phyloP scores from a whole-genome alignment of 2,113 vertebrate genomes.

The Arenaria interpres region DNA sequence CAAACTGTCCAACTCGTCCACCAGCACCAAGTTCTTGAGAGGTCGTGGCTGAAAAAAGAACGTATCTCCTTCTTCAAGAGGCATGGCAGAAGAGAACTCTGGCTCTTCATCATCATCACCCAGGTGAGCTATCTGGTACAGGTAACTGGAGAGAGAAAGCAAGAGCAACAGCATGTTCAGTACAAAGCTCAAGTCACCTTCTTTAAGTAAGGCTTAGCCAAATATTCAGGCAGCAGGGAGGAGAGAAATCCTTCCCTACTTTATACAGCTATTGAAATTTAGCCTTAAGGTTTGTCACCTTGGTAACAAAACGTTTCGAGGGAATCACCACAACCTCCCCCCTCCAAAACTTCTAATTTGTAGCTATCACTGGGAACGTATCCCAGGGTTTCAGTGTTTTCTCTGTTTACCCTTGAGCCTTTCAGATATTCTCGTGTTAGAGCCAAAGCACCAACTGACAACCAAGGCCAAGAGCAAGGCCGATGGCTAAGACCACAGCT shows the following conservation, averaged over 20 bases:
- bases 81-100: constrained; percentile 99
- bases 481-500: background rate
- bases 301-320: background rate
- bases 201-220: background rate
- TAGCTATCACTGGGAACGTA: background rate
- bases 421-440: background rate
- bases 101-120: constrained; percentile 98
- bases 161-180: background rate
- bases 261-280: background rate
- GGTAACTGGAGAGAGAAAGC: constrained; percentile 79
- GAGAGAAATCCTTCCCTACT: background rate
- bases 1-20: constrained; percentile 94
- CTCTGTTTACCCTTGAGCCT: background rate
- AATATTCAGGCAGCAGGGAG: background rate
- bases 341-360: background rate
- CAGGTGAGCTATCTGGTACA: constrained; percentile 97
- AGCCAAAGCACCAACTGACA: background rate
- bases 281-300: background rate
- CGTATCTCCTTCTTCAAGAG: constrained; percentile 95
- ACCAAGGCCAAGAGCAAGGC: background rate
- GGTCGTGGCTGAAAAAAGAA: constrained; percentile 98
- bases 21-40: constrained; percentile 95
- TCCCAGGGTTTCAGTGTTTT: background rate
- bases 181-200: background rate
- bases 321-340: background rate